These are phyloP conservation scores for Ceraclea dissimilis DNA, from an alignment of 2,888 invertebrate genomes.

Conservation along the genomic window DNA sequence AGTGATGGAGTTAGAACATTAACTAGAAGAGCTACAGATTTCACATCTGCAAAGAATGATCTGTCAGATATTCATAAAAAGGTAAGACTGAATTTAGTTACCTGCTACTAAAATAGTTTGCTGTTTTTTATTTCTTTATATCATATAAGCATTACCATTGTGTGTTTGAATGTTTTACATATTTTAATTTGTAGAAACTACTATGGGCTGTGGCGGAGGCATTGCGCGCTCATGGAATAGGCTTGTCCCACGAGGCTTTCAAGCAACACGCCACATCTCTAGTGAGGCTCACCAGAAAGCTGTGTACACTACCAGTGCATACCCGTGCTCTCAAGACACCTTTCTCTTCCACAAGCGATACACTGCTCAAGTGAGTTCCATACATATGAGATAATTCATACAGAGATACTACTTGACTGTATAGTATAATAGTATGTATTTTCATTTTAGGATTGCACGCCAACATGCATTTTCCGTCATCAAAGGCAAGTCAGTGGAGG, in stretches of 20 bases:
- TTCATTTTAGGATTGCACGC: conserved; percentile 49
- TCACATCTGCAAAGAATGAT: conserved; percentile 38
- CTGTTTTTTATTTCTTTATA: too few relatives aligned
- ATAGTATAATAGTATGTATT: too few relatives aligned
- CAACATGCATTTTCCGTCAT: conserved; percentile 58
- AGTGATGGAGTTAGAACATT: conserved; percentile 28
- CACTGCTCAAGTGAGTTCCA: conserved; percentile 54
- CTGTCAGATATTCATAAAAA: conserved; percentile 57
- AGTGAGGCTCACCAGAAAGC: conserved; percentile 58
- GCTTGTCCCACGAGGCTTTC: conserved; percentile 61
- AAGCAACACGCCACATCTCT: conserved; percentile 61
- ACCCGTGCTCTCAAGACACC: conserved; percentile 38
- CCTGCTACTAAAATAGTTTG: too few relatives aligned
- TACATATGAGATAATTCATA: neutral
- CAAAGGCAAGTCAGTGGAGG: conserved; percentile 56
- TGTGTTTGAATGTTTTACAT: too few relatives aligned
- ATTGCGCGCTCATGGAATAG: conserved; percentile 61
- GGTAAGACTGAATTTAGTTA: too few relatives aligned
- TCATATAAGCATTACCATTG: too few relatives aligned
- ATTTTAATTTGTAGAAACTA: conserved; percentile 56
- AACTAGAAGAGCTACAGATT: conserved; percentile 39
- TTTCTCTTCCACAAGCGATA: conserved; percentile 60
- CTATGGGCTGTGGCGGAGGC: conserved; percentile 77
- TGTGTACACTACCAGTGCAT: conserved; percentile 42
- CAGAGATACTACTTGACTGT: neutral